Evolutionary conservation across 2,797 vertebrate genomes (phyloP), one percentile per base, ranked within the genome.

Genomic region (Enteromius thamalakanensis): DNA sequence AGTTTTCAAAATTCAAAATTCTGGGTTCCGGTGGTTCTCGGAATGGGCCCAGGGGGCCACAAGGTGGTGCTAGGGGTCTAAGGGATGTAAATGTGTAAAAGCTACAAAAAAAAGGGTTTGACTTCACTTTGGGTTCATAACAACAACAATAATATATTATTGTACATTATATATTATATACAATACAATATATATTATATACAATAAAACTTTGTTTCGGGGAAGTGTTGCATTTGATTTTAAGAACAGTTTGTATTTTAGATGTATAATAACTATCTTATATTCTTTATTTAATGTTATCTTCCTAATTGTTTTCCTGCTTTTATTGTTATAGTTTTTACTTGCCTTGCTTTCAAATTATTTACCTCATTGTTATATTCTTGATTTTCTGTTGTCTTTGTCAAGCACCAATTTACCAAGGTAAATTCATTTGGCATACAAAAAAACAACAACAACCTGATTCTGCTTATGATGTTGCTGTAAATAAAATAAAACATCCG

Each of bases 11-110:
- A 58, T 23, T 58, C 9, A 11, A 11, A 23, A 60, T 60, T 60
- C 11, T 26, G 4, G 10, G 55, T 23, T 58, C 19, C 29, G n/a
- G 29, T 0, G 17, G 49, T 37, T 55, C 42, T 60, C 21, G 42
- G 40, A 76, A 12, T 55, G 34, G 32, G 51, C 51, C 17, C 47
- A 12, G 19, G 26, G 14, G 6, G 71, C 53, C 74, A 76, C 53
- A 40, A 60, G 53, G 7, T 53, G 74, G 53, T 60, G 74, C 74
- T 76, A 58, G 2, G 21, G 74, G 53, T 60, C 74, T 76, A 8
- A 14, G 37, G 34, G 40, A 60, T 42, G 11, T 26, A 34, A 32
- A 51, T 12, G 17, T 32, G 26, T 32, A 51, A 51, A 32, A 10
- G 8, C 8, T 72, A 37, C 0, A 34, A 34, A 6, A 34, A 34